phyloP scores from a whole-genome alignment of 2,797 vertebrate species.

The Geotrypetes seraphini region DNA sequence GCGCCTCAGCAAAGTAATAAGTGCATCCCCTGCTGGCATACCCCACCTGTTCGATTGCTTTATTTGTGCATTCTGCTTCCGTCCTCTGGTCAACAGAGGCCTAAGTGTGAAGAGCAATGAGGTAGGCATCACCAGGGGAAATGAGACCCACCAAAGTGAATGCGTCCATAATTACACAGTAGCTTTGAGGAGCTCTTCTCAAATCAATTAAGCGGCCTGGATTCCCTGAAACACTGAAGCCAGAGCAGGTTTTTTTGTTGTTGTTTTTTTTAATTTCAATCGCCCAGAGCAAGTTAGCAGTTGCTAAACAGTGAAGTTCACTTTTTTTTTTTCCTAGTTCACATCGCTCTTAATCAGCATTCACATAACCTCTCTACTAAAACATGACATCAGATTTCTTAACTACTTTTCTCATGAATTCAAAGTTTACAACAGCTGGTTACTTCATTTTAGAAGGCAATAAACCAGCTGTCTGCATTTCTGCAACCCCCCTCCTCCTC shows the following conservation, averaged over 20 bases:
- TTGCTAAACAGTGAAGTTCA: too few species aligned
- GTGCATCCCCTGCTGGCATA: slow-evolving; percentile 48
- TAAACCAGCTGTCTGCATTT: too few species aligned
- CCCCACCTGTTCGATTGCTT: slow-evolving; percentile 67
- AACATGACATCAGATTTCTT: too few species aligned
- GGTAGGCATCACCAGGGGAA: slow-evolving; percentile 59
- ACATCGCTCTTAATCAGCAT: too few species aligned
- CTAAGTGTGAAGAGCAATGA: slow-evolving; percentile 67
- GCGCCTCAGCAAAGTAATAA: too few species aligned
- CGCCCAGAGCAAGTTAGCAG: slow-evolving; percentile 32
- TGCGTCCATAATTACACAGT: slow-evolving; percentile 68
- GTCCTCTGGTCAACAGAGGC: slow-evolving; percentile 57
- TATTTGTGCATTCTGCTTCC: slow-evolving; percentile 61
- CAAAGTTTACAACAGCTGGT: too few species aligned
- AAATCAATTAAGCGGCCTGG: slow-evolving; percentile 65
- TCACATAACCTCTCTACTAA: too few species aligned
- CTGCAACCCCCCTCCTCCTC: too few species aligned
- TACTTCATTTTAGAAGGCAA: too few species aligned
- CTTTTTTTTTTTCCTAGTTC: too few species aligned
- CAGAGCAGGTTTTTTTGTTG: slow-evolving; percentile 42
- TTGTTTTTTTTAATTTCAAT: too few species aligned
- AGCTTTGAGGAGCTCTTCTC: slow-evolving; percentile 63
- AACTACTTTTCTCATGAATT: not conserved
- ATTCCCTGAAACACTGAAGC: slow-evolving; percentile 55
- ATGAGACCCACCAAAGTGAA: slow-evolving; percentile 59